Evolutionary conservation across 2,888 invertebrate species (phyloP).

Genomic region (Tenthredo mesomela): DNA sequence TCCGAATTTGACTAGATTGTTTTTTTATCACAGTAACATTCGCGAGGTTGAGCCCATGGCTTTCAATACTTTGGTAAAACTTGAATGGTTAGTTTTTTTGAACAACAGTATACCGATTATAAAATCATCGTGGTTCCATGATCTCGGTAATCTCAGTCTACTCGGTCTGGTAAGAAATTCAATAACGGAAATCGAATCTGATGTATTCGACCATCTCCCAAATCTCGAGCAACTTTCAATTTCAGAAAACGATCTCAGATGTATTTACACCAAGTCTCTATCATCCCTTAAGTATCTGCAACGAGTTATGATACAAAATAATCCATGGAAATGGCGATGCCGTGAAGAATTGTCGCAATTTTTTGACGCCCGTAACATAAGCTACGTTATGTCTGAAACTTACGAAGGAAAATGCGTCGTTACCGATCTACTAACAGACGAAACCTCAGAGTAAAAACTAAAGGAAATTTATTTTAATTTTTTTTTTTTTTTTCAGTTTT

Average conservation of each 20-base stretch:
- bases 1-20: constrained; percentile 62
- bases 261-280: constrained; percentile 69
- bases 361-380: constrained; percentile 58
- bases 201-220: constrained; percentile 61
- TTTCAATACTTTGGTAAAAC: constrained; percentile 59
- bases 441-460: background rate
- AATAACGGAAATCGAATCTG: constrained; percentile 64
- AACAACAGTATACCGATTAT: constrained; percentile 65
- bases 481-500: too few relatives aligned
- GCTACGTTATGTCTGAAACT: constrained; percentile 11
- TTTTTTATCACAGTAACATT: constrained; percentile 65
- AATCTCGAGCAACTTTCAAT: constrained; percentile 66
- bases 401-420: constrained; percentile 7
- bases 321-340: constrained; percentile 71
- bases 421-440: background rate
- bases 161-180: constrained; percentile 68
- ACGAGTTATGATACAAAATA: constrained; percentile 65
- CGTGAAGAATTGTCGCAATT: constrained; percentile 67
- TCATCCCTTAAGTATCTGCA: constrained; percentile 62
- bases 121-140: constrained; percentile 62
- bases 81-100: constrained; percentile 65
- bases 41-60: constrained; percentile 62
- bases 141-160: constrained; percentile 59
- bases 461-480: background rate
- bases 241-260: constrained; percentile 67